Evolutionary conservation across 2,113 vertebrate species (phyloP).

Genomic region (Gobiocypris rarus): DNA sequence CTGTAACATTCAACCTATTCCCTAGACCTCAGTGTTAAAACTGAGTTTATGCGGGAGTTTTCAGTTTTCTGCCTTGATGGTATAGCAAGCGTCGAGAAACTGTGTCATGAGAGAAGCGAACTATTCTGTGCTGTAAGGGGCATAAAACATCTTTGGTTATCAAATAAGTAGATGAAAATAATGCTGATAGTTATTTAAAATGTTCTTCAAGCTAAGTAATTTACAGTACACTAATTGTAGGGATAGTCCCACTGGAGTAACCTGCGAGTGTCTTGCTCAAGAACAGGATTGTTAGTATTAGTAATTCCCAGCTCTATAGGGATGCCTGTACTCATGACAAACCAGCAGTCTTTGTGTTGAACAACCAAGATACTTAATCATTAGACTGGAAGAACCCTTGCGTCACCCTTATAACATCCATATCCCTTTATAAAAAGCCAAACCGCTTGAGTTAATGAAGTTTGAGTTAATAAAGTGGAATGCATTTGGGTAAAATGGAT

Average conservation of each 20-base stretch:
- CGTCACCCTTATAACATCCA: not conserved
- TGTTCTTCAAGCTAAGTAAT: not conserved
- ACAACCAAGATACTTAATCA: not conserved
- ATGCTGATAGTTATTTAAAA: not conserved
- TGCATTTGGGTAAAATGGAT: constrained; percentile 9
- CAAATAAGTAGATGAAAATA: not conserved
- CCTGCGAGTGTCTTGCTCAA: constrained; percentile 7
- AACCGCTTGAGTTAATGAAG: not conserved
- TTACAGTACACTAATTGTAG: constrained; percentile 24
- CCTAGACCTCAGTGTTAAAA: not conserved
- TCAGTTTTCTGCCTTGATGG: not conserved
- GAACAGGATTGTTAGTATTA: constrained; percentile 7
- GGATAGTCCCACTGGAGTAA: not conserved
- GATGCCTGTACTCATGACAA: not conserved
- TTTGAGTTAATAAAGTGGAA: constrained; percentile 13
- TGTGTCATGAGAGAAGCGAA: not conserved
- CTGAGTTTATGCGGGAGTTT: not conserved
- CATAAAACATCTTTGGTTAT: not conserved
- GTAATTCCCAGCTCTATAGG: constrained; percentile 8
- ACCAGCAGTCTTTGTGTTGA: constrained; percentile 1
- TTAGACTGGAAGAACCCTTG: not conserved
- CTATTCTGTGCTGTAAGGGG: not conserved
- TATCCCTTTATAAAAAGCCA: not conserved
- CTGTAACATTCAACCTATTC: not conserved
- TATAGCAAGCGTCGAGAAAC: not conserved